Evolutionary conservation across 2,797 vertebrate species (phyloP).

Genomic region (Anguilla marmorata): DNA sequence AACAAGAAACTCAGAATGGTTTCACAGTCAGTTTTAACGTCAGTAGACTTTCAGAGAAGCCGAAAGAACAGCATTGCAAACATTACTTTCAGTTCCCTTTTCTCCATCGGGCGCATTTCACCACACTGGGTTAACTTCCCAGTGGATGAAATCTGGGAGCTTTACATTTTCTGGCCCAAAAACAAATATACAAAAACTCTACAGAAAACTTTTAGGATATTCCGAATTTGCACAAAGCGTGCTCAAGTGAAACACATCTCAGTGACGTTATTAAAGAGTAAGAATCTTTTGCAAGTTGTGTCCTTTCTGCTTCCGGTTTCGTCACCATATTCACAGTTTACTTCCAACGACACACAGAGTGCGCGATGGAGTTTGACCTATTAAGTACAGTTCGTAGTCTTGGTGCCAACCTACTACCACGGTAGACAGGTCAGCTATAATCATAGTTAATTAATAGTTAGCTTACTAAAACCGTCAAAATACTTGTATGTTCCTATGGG

Average conservation of each 20-base stretch:
- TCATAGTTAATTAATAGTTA: background rate
- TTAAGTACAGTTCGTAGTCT: background rate
- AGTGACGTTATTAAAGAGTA: background rate
- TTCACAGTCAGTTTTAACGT: background rate
- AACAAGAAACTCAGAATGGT: too few species aligned
- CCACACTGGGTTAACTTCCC: background rate
- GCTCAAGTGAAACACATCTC: too few species aligned
- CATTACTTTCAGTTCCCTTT: background rate
- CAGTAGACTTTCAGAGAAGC: background rate
- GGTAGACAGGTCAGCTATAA: background rate
- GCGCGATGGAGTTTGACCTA: constrained; percentile 25
- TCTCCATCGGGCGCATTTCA: background rate
- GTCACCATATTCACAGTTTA: constrained; percentile 27
- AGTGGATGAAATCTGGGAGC: background rate
- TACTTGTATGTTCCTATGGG: background rate
- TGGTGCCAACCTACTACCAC: background rate
- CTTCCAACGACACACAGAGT: constrained; percentile 39
- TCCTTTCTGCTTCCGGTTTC: constrained; percentile 42
- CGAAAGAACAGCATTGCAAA: background rate
- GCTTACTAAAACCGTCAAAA: background rate
- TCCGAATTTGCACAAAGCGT: too few species aligned
- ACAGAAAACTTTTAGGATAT: background rate
- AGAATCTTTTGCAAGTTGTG: background rate
- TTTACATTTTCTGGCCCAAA: background rate
- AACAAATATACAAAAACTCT: background rate